Base-by-base conservation (phyloP, 2,113 vertebrate genomes). In the Ictidomys tridecemlineatus region DNA sequence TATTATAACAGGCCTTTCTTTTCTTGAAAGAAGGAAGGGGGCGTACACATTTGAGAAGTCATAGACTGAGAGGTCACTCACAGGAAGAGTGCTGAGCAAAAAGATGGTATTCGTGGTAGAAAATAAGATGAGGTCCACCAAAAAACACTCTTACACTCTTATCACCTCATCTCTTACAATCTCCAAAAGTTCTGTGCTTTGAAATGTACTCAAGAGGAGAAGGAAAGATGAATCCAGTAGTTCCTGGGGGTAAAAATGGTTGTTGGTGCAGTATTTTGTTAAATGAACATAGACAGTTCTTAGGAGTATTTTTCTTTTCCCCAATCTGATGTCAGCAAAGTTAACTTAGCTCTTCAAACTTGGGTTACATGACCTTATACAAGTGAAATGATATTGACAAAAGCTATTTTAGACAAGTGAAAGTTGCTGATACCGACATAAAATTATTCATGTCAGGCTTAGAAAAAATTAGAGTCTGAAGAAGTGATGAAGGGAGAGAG, bases 21-120 rank as follows among this genome's bases (percentile, higher is more conserved):
- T 80, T 73, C 91, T 95, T 78, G 87, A 93, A 95, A 32, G 42
- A 92, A 88, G 76, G 67, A 95, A 97, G 26, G 39, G 18, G 26
- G 42, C 28, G 90, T 53, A 42, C 53, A 26, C 12, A 24, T 70
- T 86, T 34, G 65, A 85, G 73, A 89, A 94, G n/a, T 85, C 85
- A 91, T 37, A 37, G 85, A 84, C 85, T 73, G 73, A 74, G 56
- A 96, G 90, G 87, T 92, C 97, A 80, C 70, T 83, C 58, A 96
- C 12, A 82, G 53, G 92, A 72, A 93, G 51, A 91, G 32, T 80
- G 58, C 14, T 51, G 77, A 82, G 37, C 13, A 53, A 87, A 84
- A 45, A 83, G 8, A 32, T 34, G 20, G 0, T 34, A 16, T 16
- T 42, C 12, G 34, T 10, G 13, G 16, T 6, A 91, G 73, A 94